Evolutionary conservation across 2,888 invertebrate genomes (phyloP).

Genomic region (Zhuqinia jingwanae): DNA sequence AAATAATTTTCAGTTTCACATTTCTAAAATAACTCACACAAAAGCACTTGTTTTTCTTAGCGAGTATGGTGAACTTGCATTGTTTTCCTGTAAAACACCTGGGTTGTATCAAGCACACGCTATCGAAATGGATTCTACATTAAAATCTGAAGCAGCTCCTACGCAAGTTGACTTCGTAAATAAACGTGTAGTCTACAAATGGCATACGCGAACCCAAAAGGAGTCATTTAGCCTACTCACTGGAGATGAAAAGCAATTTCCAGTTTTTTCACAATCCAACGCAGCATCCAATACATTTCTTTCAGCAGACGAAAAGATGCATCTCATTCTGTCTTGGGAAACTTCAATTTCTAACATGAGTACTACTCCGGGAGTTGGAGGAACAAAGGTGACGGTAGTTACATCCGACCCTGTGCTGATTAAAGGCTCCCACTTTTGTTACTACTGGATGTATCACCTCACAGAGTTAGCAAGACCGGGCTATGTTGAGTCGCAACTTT

Average conservation of each 20-base stretch:
- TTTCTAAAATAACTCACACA: no score
- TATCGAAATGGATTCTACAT: conserved; percentile 1
- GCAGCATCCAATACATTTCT: background rate
- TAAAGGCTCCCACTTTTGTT: conserved; percentile 57
- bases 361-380: background rate
- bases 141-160: background rate
- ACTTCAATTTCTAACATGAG: no score
- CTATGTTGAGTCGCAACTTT: no score
- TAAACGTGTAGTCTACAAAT: background rate
- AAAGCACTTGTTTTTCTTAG: no score
- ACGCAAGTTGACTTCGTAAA: background rate
- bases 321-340: no score
- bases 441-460: conserved; percentile 65
- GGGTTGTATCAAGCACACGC: conserved; percentile 58
- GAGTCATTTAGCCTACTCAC: background rate
- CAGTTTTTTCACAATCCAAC: background rate
- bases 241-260: background rate
- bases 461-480: background rate
- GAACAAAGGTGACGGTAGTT: background rate
- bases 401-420: conserved; percentile 58
- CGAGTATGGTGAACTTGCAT: conserved; percentile 41
- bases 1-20: no score
- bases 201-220: background rate
- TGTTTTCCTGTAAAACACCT: conserved; percentile 34
- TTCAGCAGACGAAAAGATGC: no score